Evolutionary conservation across 1,140 invertebrate species (phyloP).

Genomic region (Odontomachus brunneus): DNA sequence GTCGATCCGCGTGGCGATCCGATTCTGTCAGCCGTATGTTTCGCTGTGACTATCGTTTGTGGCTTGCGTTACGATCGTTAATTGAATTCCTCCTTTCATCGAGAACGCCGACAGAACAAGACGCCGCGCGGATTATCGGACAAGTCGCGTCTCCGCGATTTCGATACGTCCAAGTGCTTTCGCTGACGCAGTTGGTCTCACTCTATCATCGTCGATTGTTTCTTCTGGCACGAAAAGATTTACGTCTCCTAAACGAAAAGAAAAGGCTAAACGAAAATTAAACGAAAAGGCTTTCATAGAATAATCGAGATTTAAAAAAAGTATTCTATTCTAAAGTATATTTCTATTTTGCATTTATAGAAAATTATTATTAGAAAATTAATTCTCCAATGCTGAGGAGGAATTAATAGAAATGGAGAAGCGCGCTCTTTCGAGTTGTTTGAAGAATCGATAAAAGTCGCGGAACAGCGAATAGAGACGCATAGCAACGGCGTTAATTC

Average conservation of each 20-base stretch:
- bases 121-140: constrained; percentile 7
- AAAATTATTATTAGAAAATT: too few relatives aligned
- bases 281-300: too few relatives aligned
- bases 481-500: too few relatives aligned
- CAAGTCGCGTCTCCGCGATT: constrained; percentile 8
- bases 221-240: not conserved
- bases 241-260: too few relatives aligned
- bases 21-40: not conserved
- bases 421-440: too few relatives aligned
- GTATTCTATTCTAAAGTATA: too few relatives aligned
- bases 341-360: too few relatives aligned
- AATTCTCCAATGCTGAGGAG: not conserved
- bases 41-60: not conserved
- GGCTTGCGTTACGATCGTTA: not conserved
- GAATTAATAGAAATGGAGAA: too few relatives aligned
- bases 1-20: not conserved
- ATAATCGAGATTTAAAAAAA: too few relatives aligned
- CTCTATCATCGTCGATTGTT: not conserved
- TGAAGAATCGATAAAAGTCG: too few relatives aligned
- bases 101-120: constrained; percentile 1
- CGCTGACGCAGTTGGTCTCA: not conserved
- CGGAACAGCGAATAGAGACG: too few relatives aligned
- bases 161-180: constrained; percentile 26
- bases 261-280: too few relatives aligned
- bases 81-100: not conserved